phyloP scores from a whole-genome alignment of 1,140 invertebrate genomes.

The Phthorimaea operculella region DNA sequence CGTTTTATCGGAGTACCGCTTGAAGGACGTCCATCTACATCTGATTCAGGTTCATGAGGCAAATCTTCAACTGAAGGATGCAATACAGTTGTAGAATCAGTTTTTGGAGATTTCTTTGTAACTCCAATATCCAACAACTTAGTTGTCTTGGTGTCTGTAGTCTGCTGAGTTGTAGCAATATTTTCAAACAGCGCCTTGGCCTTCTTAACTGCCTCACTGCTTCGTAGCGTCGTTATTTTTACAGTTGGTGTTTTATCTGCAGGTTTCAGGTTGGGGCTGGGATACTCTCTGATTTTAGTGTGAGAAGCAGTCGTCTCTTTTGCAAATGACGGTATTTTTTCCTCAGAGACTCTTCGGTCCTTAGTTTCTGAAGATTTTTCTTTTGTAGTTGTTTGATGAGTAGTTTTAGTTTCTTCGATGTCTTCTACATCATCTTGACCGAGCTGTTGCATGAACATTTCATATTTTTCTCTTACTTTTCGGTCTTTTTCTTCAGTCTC shows the following conservation, averaged over 20 bases:
- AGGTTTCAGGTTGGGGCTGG: constrained; percentile 24
- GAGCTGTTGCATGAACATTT: constrained; percentile 51
- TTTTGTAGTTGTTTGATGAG: constrained; percentile 5
- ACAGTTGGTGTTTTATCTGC: constrained; percentile 32
- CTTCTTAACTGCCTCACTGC: constrained; percentile 72
- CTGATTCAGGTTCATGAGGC: constrained; percentile 12
- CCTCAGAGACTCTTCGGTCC: constrained; percentile 7
- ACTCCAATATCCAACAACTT: constrained; percentile 57
- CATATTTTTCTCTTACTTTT: constrained; percentile 58
- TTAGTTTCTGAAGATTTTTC: constrained; percentile 4
- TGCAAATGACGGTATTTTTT: constrained; percentile 12
- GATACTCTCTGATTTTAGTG: constrained; percentile 29
- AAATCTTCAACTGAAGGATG: constrained; percentile 30
- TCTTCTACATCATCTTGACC: constrained; percentile 36
- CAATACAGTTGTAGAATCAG: constrained; percentile 31
- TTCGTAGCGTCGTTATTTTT: constrained; percentile 63
- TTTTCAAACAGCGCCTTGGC: constrained; percentile 76
- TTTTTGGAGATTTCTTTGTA: constrained; percentile 44
- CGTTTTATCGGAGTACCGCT: constrained; percentile 11
- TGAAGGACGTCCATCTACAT: constrained; percentile 16
- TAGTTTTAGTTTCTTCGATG: constrained; percentile 13
- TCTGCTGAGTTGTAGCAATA: constrained; percentile 62
- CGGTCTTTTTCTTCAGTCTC: constrained; percentile 52
- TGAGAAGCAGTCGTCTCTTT: constrained; percentile 28
- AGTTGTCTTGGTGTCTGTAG: constrained; percentile 37